These are phyloP conservation scores for Nephrotoma flavescens DNA, from an alignment of 2,888 invertebrate genomes.

Conservation along the genomic window DNA sequence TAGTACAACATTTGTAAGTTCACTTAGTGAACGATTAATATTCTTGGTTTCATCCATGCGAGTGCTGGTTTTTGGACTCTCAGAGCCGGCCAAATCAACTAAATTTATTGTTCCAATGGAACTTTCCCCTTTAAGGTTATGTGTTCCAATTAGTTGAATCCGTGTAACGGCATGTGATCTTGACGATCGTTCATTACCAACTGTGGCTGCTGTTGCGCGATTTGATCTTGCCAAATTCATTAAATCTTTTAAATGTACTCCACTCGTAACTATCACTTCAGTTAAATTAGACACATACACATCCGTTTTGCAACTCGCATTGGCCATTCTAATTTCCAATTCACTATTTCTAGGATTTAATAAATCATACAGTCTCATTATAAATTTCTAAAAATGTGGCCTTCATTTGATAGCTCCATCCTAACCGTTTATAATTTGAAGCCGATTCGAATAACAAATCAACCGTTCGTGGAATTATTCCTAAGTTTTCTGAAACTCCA, in stretches of 20 bases:
- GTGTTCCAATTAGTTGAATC: conserved; percentile 51
- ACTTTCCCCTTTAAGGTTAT: too few species aligned
- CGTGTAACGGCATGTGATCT: conserved; percentile 56
- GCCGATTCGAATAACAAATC: conserved; percentile 61
- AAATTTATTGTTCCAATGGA: too few species aligned
- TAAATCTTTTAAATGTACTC: conserved; percentile 49
- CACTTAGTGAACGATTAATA: conserved; percentile 70
- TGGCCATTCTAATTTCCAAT: conserved; percentile 62
- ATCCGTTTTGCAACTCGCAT: conserved; percentile 42
- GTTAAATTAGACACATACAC: conserved; percentile 59
- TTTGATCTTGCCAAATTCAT: conserved; percentile 64
- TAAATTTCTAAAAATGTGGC: conserved; percentile 75
- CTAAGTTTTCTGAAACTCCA: conserved; percentile 49
- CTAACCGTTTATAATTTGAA: conserved; percentile 49
- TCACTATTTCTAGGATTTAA: conserved; percentile 50
- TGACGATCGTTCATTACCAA: conserved; percentile 54
- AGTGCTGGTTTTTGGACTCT: conserved; percentile 53
- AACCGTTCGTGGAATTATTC: conserved; percentile 77
- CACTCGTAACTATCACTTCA: conserved; percentile 45
- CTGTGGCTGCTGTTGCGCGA: conserved; percentile 63
- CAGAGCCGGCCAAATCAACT: conserved; percentile 80
- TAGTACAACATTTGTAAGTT: conserved; percentile 67
- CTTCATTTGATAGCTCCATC: conserved; percentile 61
- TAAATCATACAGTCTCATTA: conserved; percentile 65
- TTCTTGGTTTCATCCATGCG: conserved; percentile 70